These are phyloP conservation scores for Austrolebias charrua DNA, from an alignment of 2,797 vertebrate species.

Conservation along the genomic window DNA sequence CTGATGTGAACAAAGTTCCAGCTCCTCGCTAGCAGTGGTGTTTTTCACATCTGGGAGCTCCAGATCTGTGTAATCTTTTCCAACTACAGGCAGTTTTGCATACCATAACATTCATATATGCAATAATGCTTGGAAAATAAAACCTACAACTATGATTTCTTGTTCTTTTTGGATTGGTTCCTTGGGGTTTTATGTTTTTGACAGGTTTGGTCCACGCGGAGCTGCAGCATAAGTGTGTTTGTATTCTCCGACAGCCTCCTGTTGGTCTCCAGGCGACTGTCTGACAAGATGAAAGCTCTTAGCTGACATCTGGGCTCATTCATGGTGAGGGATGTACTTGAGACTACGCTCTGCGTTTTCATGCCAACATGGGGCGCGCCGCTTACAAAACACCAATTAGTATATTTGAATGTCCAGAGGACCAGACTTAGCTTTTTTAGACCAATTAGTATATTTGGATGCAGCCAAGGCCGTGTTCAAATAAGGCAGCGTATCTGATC, in stretches of 20 bases:
- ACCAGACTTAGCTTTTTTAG: no score
- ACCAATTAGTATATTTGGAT: conserved; percentile 13
- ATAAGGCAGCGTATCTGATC: conserved; percentile 16
- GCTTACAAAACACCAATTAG: conserved; percentile 25
- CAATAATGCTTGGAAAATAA: conserved; percentile 9
- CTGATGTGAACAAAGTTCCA: conserved; percentile 10
- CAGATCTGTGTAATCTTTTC: conserved; percentile 10
- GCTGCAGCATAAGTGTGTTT: conserved; percentile 10
- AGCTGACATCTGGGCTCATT: conserved; percentile 44
- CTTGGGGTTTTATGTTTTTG: conserved; percentile 31
- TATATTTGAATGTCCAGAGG: conserved; percentile 9
- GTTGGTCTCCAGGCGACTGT: conserved; percentile 54
- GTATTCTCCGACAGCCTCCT: conserved; percentile 37
- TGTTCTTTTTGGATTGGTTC: conserved; percentile 13
- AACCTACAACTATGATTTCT: conserved; percentile 9
- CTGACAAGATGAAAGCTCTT: conserved; percentile 47
- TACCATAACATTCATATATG: conserved; percentile 5
- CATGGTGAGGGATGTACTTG: conserved; percentile 27
- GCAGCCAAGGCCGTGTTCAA: conserved; percentile 23
- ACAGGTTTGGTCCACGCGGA: conserved; percentile 26
- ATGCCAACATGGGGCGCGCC: not conserved
- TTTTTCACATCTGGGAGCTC: conserved; percentile 10
- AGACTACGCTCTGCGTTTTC: conserved; percentile 17
- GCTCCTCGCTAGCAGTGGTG: not conserved
- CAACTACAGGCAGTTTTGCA: conserved; percentile 6